These are phyloP conservation scores for Caranx ignobilis DNA, from an alignment of 2,113 vertebrate species.

Conservation along the genomic window DNA sequence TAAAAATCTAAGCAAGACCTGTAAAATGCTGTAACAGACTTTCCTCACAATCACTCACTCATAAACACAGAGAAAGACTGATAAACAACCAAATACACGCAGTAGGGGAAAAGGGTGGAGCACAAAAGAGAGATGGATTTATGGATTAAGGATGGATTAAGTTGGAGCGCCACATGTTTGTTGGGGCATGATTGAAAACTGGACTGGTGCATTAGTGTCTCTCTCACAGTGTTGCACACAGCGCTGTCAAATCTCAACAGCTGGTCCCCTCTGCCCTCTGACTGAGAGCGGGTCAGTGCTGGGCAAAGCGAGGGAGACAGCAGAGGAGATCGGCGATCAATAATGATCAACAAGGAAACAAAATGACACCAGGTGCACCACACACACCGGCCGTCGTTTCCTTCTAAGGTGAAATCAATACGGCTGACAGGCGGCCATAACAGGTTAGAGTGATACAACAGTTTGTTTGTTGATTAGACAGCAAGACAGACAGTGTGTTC, in stretches of 20 bases:
- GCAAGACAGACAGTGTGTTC: neutral
- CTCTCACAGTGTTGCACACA: neutral
- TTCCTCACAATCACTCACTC: neutral
- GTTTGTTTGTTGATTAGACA: slow-evolving; percentile 3
- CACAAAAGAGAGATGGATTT: slow-evolving; percentile 39
- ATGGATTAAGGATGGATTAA: slow-evolving; percentile 67
- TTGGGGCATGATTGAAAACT: slow-evolving; percentile 58
- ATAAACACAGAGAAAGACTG: slow-evolving; percentile 3
- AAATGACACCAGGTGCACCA: slow-evolving; percentile 21
- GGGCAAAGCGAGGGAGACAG: slow-evolving; percentile 11
- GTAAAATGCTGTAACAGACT: neutral
- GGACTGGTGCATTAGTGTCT: slow-evolving; percentile 43
- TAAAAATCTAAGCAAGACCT: neutral
- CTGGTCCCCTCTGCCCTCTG: slow-evolving; percentile 67
- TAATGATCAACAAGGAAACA: slow-evolving; percentile 44
- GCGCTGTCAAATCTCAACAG: slow-evolving; percentile 63
- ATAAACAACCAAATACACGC: neutral
- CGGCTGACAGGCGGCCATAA: slow-evolving; percentile 21
- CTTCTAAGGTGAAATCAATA: slow-evolving; percentile 45
- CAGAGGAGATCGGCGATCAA: slow-evolving; percentile 27
- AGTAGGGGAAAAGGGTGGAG: neutral
- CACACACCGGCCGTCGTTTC: slow-evolving; percentile 4
- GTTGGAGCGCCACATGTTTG: slow-evolving; percentile 55
- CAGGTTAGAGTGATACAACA: slow-evolving; percentile 4
- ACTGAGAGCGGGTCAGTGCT: slow-evolving; percentile 40